Percentiles rank a stretch among this genome's conserved stretches.
Conservation (phyloP, 2,888 invertebrate genomes). For the Heliconius aoede region DNA sequence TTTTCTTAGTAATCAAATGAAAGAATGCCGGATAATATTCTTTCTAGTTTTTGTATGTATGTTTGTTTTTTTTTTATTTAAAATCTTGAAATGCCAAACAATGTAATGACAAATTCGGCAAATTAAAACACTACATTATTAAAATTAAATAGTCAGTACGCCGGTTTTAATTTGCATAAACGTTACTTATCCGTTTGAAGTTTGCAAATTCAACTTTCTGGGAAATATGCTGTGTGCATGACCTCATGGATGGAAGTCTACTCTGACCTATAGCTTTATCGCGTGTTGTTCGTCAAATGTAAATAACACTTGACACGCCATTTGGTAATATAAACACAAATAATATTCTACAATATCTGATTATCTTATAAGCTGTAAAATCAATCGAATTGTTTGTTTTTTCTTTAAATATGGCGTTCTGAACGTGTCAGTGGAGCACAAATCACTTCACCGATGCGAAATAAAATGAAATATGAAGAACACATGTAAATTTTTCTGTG, state of each 20-base stretch:
- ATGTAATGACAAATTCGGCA: no score
- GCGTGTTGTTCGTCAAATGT: conserved; percentile 31
- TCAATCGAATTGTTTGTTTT: background rate
- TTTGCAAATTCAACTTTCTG: conserved; percentile 3
- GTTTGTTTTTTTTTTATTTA: no score
- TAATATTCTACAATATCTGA: conserved; percentile 11
- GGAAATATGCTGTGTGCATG: conserved; percentile 15
- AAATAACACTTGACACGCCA: conserved; percentile 44
- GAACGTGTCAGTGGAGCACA: no score
- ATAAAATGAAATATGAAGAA: no score
- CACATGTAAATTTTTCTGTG: background rate
- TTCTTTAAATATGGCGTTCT: no score
- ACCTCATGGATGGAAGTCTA: conserved; percentile 7
- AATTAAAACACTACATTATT: background rate
- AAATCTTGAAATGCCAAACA: no score
- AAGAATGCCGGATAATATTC: background rate
- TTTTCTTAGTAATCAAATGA: background rate
- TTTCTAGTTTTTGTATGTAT: background rate
- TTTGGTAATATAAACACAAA: conserved; percentile 31
- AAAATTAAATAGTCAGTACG: background rate
- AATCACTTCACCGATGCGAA: no score
- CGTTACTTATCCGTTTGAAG: background rate
- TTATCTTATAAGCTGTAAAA: conserved; percentile 10
- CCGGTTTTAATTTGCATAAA: background rate
- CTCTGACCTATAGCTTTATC: conserved; percentile 22